Evolutionary conservation across 2,113 vertebrate genomes (phyloP).

Genomic region (Rhea pennata): DNA sequence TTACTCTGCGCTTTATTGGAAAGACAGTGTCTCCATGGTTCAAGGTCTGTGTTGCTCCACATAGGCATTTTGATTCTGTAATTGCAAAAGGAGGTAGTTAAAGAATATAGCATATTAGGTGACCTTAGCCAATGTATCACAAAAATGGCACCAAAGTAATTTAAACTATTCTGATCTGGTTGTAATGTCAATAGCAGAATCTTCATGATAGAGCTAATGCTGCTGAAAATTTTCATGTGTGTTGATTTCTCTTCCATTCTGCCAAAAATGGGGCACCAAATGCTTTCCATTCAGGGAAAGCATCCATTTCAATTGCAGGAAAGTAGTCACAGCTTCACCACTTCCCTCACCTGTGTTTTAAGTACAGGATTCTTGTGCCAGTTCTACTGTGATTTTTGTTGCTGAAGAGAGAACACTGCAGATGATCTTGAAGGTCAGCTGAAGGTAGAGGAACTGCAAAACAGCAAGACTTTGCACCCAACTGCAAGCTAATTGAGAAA

Average conservation of each 20-base stretch:
- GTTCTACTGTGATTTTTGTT: constrained; percentile 45
- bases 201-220: neutral
- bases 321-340: neutral
- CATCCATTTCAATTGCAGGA: neutral
- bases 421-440: constrained; percentile 62
- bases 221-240: neutral
- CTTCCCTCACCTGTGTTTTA: neutral
- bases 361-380: constrained; percentile 8
- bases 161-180: neutral
- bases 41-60: neutral
- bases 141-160: neutral
- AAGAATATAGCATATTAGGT: neutral
- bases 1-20: neutral
- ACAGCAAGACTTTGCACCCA: constrained; percentile 33
- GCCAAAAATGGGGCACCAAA: neutral
- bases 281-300: neutral
- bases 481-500: constrained; percentile 51
- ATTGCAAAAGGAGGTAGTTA: neutral
- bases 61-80: neutral
- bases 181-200: neutral
- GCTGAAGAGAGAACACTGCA: constrained; percentile 38
- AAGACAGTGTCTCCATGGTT: neutral
- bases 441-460: constrained; percentile 47
- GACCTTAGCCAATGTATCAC: neutral
- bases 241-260: neutral